These are phyloP conservation scores for Channa argus DNA, from an alignment of 2,113 vertebrate genomes.

Conservation along the genomic window DNA sequence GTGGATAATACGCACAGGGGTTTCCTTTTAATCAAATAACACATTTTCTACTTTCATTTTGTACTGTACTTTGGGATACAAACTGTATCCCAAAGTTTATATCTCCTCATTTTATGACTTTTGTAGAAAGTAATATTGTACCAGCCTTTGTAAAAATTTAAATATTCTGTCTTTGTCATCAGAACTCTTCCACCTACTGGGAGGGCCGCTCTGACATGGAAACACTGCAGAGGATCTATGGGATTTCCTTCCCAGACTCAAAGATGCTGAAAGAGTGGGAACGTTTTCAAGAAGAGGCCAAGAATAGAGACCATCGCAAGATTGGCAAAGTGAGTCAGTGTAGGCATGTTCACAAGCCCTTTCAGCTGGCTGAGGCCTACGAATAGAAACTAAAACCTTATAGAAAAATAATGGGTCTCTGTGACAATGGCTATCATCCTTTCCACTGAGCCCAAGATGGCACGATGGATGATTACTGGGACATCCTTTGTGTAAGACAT, in stretches of 20 bases:
- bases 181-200: constrained; percentile 99
- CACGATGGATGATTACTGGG: constrained; percentile 95
- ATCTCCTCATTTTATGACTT: background rate
- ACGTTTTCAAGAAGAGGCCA: constrained; percentile 97
- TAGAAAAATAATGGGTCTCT: constrained; percentile 85
- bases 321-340: constrained; percentile 90
- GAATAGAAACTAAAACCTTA: constrained; percentile 7
- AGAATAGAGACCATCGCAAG: constrained; percentile 95
- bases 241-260: constrained; percentile 96
- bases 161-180: background rate
- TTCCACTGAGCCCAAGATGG: constrained; percentile 94
- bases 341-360: background rate
- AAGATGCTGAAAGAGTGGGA: constrained; percentile 99
- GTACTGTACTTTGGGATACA: too few relatives aligned
- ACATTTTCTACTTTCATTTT: too few relatives aligned
- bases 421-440: constrained; percentile 96
- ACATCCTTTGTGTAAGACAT: constrained; percentile 88
- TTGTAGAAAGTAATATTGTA: background rate
- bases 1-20: constrained; percentile 6
- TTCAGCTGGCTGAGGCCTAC: constrained; percentile 14
- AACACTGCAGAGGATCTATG: constrained; percentile 95
- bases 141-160: background rate
- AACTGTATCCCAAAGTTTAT: too few relatives aligned
- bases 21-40: background rate
- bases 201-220: constrained; percentile 98